Percentiles rank a stretch among this genome's conserved stretches.
Conservation (phyloP, 2,888 invertebrate genomes). For the Drosophila pullipes region DNA sequence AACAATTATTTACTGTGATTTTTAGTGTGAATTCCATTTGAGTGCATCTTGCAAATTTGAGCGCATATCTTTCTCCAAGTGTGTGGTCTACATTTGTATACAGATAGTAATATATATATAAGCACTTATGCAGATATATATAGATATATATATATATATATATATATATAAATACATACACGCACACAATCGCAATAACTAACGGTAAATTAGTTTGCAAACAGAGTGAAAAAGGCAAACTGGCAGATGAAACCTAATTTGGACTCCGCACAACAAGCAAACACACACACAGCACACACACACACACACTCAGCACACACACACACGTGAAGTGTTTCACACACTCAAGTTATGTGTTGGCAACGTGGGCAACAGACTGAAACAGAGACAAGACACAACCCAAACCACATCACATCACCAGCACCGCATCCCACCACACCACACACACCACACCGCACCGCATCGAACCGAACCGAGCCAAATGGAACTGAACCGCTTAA, state of each 20-base stretch:
- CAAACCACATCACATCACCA: conserved; percentile 5
- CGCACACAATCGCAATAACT: conserved; percentile 67
- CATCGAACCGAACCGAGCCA: conserved; percentile 9
- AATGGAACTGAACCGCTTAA: conserved; percentile 25
- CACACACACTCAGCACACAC: not conserved
- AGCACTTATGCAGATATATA: conserved; percentile 18
- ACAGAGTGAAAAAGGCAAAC: conserved; percentile 79
- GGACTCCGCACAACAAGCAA: conserved; percentile 41
- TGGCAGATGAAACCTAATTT: conserved; percentile 79
- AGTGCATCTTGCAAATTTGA: not conserved
- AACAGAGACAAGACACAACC: conserved; percentile 34
- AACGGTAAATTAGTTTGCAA: conserved; percentile 81
- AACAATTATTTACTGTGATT: not conserved
- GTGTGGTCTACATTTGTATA: conserved; percentile 15
- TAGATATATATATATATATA: not conserved
- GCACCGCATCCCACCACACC: no score
- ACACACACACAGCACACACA: conserved; percentile 21
- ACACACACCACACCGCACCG: conserved; percentile 1
- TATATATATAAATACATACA: conserved; percentile 22
- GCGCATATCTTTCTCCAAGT: not conserved
- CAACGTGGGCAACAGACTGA: conserved; percentile 42
- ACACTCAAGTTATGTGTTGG: conserved; percentile 5
- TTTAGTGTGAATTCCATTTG: not conserved
- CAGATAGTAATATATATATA: conserved; percentile 15
- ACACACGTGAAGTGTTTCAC: conserved; percentile 24